These are phyloP conservation scores for Sesia bembeciformis DNA, from an alignment of 2,888 invertebrate genomes.

Conservation along the genomic window DNA sequence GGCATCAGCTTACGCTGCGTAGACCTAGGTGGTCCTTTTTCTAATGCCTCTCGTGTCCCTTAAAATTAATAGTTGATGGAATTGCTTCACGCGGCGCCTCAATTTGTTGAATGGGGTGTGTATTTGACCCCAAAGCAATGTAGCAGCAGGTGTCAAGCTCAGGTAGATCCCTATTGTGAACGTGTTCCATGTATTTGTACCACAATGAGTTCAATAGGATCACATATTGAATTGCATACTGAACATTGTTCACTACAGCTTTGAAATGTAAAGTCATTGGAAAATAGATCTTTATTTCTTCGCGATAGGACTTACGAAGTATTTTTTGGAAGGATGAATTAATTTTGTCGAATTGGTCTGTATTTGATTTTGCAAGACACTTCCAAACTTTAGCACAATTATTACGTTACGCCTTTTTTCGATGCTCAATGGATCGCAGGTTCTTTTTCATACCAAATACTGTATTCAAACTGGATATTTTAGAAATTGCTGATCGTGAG, in stretches of 20 bases:
- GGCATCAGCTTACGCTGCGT: neutral
- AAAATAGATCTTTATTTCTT: no score
- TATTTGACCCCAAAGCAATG: neutral
- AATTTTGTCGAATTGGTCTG: no score
- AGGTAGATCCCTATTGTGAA: constrained; percentile 54
- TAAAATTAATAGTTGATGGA: neutral
- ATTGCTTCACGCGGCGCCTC: constrained; percentile 56
- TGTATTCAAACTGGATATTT: no score
- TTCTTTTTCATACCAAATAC: no score
- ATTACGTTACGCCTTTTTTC: no score
- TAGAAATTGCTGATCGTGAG: neutral
- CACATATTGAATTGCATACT: neutral
- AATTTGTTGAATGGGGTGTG: constrained; percentile 21
- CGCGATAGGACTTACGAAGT: no score
- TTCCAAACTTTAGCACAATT: no score
- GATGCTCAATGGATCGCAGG: no score
- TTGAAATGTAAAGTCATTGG: no score
- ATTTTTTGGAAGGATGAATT: no score
- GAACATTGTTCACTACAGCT: no score
- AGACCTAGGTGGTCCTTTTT: neutral
- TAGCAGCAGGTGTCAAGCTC: constrained; percentile 53
- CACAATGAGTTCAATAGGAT: constrained; percentile 37
- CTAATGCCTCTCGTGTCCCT: neutral
- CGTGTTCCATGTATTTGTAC: constrained; percentile 41
- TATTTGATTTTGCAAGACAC: no score